These are phyloP conservation scores for Napeogenes sylphis DNA, from an alignment of 2,888 invertebrate genomes.

Conservation along the genomic window DNA sequence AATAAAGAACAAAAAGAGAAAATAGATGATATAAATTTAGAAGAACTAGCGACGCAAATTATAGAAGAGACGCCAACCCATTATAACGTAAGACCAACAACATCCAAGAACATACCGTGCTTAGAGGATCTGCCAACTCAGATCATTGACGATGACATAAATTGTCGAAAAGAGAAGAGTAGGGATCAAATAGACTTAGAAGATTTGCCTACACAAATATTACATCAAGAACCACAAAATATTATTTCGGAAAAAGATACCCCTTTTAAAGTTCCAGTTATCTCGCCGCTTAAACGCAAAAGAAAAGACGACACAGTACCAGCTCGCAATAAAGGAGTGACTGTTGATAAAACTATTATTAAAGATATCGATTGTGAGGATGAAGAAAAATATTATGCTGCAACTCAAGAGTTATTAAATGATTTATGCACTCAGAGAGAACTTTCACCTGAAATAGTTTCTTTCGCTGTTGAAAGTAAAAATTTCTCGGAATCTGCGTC, in stretches of 20 bases:
- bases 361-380: slow-evolving; percentile 17
- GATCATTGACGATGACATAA: slow-evolving; percentile 31
- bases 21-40: slow-evolving; percentile 28
- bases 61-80: slow-evolving; percentile 22
- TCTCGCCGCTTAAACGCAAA: slow-evolving; percentile 48
- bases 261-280: slow-evolving; percentile 59
- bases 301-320: slow-evolving; percentile 37
- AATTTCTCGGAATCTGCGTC: neutral
- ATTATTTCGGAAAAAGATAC: slow-evolving; percentile 36
- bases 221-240: slow-evolving; percentile 20
- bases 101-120: neutral
- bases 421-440: slow-evolving; percentile 59
- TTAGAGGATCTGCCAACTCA: slow-evolving; percentile 37
- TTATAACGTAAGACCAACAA: no score
- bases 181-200: slow-evolving; percentile 29
- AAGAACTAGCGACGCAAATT: slow-evolving; percentile 37
- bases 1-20: slow-evolving; percentile 10
- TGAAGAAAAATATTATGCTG: slow-evolving; percentile 54
- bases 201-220: slow-evolving; percentile 42
- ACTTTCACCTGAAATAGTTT: slow-evolving; percentile 22
- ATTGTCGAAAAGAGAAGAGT: slow-evolving; percentile 11
- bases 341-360: slow-evolving; percentile 8
- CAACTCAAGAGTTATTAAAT: slow-evolving; percentile 60
- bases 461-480: neutral
- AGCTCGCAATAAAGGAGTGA: slow-evolving; percentile 26